Evolutionary conservation across 2,113 vertebrate genomes (phyloP).

Genomic region (Macrotis lagotis): DNA sequence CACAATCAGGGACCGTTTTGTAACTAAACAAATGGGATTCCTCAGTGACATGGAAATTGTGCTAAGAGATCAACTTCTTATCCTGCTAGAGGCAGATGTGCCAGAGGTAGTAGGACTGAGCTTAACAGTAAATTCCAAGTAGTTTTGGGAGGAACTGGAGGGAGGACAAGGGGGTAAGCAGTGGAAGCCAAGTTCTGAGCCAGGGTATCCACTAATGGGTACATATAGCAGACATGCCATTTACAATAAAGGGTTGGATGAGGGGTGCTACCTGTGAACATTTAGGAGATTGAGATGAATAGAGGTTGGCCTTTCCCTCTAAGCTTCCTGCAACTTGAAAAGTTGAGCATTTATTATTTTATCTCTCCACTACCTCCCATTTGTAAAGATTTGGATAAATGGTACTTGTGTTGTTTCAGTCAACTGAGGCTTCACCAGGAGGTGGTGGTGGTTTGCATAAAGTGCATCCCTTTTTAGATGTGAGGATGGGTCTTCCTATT

Average conservation of each 20-base stretch:
- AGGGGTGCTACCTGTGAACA: too few relatives aligned
- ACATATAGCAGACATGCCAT: background rate
- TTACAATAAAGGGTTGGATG: too few relatives aligned
- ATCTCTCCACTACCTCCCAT: background rate
- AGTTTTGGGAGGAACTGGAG: too few relatives aligned
- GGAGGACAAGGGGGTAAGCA: too few relatives aligned
- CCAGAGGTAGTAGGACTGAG: background rate
- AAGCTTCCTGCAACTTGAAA: too few relatives aligned
- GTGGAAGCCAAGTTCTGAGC: too few relatives aligned
- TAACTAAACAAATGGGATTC: background rate
- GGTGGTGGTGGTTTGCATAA: background rate
- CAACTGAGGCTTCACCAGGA: background rate
- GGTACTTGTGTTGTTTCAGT: background rate
- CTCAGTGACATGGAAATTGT: background rate
- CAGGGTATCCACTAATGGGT: background rate
- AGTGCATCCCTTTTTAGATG: background rate
- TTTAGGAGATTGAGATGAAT: too few relatives aligned
- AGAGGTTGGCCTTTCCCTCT: too few relatives aligned
- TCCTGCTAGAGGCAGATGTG: background rate
- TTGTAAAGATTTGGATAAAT: background rate
- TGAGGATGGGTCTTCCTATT: background rate
- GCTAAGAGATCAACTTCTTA: background rate
- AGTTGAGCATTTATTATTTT: background rate
- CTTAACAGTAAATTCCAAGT: background rate
- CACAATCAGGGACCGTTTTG: background rate